Evolutionary conservation across 2,888 invertebrate species (phyloP), one percentile per base, ranked within the genome.

Genomic region (Amiota mariae): DNA sequence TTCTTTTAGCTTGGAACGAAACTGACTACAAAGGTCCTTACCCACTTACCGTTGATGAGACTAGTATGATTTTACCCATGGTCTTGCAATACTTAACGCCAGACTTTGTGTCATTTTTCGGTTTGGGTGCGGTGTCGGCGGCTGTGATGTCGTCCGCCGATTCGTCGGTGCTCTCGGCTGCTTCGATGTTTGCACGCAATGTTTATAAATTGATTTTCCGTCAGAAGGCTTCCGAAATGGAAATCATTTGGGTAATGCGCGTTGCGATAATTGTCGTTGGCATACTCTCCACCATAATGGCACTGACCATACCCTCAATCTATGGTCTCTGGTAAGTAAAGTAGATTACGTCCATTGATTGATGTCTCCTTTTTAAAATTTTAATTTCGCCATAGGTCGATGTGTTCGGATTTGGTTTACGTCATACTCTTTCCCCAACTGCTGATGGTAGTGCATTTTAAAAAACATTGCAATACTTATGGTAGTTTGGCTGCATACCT

Each of bases 61-160:
- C 96, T 1, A 97, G 96, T 87, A 96, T 98, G 95, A 97, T 99
- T 82, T 92, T 99, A 80, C 99, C 99, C 64, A 94, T 99, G 93
- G 98, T 99, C 66, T 92, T 98, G 85, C 98, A 99, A 90, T 97
- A 98, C 89, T 92, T 99, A 72, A 99, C 99, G 10, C 99, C 99
- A 0, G 94, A 95, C 89, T 96, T 96, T 90, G 97, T 99, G 46
- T 97, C 98, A 3, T 99, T 99, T 92, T 96, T 99, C 88, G 99
- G 98, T 9, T 93, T 99, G 78, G 99, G 99, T 0, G 99, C 99
- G 9, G 98, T 99, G 9, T 98, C 98, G 0, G 99, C 99, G 1
- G 99, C 99, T 20, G 99, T 99, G 79, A 99, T 99, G 99, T 98
- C 98, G 54, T 98, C 98, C 0, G 99, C 99, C 0, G 99, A 99